A percentile compares a stretch with the other conserved stretches of the same genome.
Conservation (phyloP, 2,888 invertebrate genomes). For the Terebella lapidaria region DNA sequence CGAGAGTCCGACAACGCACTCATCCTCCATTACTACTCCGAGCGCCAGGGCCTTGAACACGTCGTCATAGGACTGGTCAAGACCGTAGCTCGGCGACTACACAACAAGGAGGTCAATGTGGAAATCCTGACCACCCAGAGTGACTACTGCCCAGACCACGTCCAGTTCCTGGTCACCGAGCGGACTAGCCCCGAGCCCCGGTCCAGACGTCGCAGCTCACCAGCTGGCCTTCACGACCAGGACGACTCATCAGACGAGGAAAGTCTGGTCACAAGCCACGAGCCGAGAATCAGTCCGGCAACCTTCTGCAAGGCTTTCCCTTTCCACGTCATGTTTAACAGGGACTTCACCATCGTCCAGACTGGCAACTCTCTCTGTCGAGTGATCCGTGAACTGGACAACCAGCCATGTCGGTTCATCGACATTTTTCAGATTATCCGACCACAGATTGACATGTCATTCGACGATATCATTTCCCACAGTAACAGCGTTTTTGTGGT, state of each 20-base stretch:
- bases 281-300: conserved; percentile 14
- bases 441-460: conserved; percentile 29
- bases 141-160: conserved; percentile 77
- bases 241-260: background rate
- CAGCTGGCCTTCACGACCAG: background rate
- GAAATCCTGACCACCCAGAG: conserved; percentile 72
- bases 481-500: conserved; percentile 26
- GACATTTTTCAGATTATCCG: conserved; percentile 29
- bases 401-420: conserved; percentile 17
- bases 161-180: conserved; percentile 87
- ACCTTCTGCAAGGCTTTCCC: conserved; percentile 31
- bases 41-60: conserved; percentile 86
- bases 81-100: conserved; percentile 90
- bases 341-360: conserved; percentile 21
- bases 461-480: conserved; percentile 27
- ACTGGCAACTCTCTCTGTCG: conserved; percentile 16
- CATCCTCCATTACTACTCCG: conserved; percentile 91
- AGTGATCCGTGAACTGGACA: conserved; percentile 12
- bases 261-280: background rate
- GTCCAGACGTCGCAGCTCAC: background rate
- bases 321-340: conserved; percentile 30
- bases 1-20: conserved; percentile 83
- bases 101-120: conserved; percentile 84
- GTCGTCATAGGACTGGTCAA: conserved; percentile 96
- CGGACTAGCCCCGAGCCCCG: conserved; percentile 46